Evolutionary conservation across 2,113 vertebrate genomes (phyloP).

Genomic region (Sturnus vulgaris): DNA sequence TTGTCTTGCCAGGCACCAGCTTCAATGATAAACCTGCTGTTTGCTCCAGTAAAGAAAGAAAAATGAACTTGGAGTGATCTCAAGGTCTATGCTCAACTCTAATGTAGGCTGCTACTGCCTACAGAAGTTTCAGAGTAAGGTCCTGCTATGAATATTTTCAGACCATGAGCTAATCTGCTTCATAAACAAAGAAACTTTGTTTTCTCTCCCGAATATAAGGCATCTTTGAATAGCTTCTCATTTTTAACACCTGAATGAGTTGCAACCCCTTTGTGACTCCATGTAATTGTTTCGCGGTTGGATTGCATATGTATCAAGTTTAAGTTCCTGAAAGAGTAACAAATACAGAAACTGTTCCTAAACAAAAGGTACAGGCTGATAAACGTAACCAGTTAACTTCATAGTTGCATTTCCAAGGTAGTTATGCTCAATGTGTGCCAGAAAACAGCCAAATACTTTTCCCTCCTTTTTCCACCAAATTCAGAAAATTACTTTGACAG

Average conservation of each 20-base stretch:
- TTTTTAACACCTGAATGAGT: background rate
- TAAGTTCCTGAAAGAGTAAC: background rate
- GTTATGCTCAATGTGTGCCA: background rate
- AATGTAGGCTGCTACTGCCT: background rate
- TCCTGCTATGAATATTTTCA: background rate
- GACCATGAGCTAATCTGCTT: background rate
- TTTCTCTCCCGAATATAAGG: background rate
- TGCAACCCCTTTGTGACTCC: background rate
- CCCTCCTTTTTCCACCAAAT: background rate
- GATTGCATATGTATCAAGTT: background rate
- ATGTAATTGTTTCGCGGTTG: background rate
- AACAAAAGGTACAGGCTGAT: background rate
- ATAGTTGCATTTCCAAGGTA: background rate
- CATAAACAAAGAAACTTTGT: background rate
- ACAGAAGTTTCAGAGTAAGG: background rate
- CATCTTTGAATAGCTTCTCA: background rate
- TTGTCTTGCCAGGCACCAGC: background rate
- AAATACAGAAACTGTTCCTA: background rate
- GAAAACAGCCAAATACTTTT: background rate
- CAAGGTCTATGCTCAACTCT: background rate
- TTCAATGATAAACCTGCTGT: background rate
- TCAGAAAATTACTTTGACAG: background rate
- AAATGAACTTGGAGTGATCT: background rate
- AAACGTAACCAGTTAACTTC: background rate
- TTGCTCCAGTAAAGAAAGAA: background rate